Evolutionary conservation across 2,113 vertebrate genomes (phyloP), one percentile per base, ranked within the genome.

Genomic region (Dipodomys merriami): DNA sequence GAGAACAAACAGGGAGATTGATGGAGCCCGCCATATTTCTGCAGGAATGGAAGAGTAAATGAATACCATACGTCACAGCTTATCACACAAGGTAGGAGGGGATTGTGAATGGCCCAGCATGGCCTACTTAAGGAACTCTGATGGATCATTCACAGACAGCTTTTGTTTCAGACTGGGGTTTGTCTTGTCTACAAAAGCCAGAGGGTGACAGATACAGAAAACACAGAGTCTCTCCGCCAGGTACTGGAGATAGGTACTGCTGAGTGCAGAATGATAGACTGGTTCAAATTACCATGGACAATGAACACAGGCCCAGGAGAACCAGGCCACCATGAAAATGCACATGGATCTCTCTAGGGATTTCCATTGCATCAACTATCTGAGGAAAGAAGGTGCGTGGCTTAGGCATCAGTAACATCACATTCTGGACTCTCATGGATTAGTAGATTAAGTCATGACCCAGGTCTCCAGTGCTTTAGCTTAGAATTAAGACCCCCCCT

Each of bases 1-100:
- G 97, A 97, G 96, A 98, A 98, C 96, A 97, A 98, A 97, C 97
- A 98, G 95, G 97, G 97, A 97, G 98, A 98, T 98, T 97, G 98
- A 98, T 98, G 94, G 97, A 96, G 95, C 94, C 97, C 78, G 7
- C 98, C 98, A 94, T 98, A 97, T 98, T 98, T 97, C 97, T 97
- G 95, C 39, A 67, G 96, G 96, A 97, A 97, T 62, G 72, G 96
- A 96, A 96, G 97, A 96, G 97, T 97, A 97, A 98, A 97, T 97
- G 97, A 98, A 97, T 95, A 83, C 93, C 94, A 96, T 97, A 97
- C n/a, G 95, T 98, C 97, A 98, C 64, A 77, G 97, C 98, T 97
- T 97, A 97, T 97, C 98, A 96, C 95, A 88, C 86, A 95, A 74
- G 74, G 97, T 96, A 95, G 97, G 97, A 98, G 96, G 96, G 74